Evolutionary conservation across 2,888 invertebrate genomes (phyloP).

Genomic region (Iphiclides podalirius): DNA sequence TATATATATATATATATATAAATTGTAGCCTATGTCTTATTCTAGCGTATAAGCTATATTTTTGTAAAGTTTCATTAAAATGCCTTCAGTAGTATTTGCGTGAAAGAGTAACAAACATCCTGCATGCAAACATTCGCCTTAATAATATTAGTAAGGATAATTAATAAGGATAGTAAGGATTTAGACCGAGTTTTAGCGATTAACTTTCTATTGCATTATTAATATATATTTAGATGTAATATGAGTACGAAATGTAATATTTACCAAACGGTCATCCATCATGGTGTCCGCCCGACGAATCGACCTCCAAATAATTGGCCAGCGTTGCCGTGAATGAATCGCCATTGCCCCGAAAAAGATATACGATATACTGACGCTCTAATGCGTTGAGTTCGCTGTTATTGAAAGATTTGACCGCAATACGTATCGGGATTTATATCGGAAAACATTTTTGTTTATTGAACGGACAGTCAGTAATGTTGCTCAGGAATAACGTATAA

Average conservation of each 20-base stretch:
- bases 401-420: conserved; percentile 4
- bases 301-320: conserved; percentile 54
- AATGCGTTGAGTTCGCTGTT: conserved; percentile 4
- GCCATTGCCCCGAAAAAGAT: conserved; percentile 35
- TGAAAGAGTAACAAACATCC: no score
- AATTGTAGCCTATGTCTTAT: no score
- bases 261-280: conserved; percentile 52
- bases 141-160: no score
- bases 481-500: no score
- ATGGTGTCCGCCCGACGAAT: conserved; percentile 42
- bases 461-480: no score
- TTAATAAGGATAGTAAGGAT: no score
- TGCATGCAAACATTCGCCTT: no score
- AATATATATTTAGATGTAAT: conserved; percentile 18
- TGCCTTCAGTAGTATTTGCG: no score
- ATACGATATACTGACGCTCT: conserved; percentile 15
- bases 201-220: neutral
- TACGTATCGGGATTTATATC: neutral
- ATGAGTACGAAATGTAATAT: conserved; percentile 50
- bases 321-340: conserved; percentile 41
- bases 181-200: no score
- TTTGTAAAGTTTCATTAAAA: no score
- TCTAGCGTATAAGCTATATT: no score
- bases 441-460: neutral
- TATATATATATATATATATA: no score